These are phyloP conservation scores for Oncorhynchus nerka DNA, from an alignment of 2,113 vertebrate species.

Conservation along the genomic window DNA sequence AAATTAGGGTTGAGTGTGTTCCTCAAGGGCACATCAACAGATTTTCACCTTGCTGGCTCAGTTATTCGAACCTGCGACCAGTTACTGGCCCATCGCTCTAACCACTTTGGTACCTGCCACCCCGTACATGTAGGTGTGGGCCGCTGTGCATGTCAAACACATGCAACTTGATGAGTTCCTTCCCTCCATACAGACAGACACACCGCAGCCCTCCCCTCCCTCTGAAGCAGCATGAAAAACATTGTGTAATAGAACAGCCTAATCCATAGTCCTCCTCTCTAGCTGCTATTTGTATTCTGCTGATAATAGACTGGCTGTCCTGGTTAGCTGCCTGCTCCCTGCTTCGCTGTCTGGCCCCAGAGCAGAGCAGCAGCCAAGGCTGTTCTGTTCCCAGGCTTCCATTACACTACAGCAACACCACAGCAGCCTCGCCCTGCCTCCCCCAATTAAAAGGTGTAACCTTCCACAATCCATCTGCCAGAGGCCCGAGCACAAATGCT, in stretches of 20 bases:
- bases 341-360: not conserved
- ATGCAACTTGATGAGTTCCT: conserved; percentile 45
- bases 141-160: conserved; percentile 42
- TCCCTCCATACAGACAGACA: conserved; percentile 19
- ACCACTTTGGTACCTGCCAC: too few species aligned
- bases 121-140: conserved; percentile 12
- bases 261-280: not conserved
- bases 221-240: conserved; percentile 15
- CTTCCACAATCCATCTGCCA: conserved; percentile 69
- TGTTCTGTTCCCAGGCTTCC: not conserved
- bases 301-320: not conserved
- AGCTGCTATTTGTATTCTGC: conserved; percentile 1
- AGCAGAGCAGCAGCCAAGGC: not conserved
- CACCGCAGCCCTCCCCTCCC: not conserved
- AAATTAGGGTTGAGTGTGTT: too few species aligned
- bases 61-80: too few species aligned
- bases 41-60: too few species aligned
- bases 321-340: not conserved
- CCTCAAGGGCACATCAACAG: too few species aligned
- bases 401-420: not conserved
- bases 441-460: conserved; percentile 67
- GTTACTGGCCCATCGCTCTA: too few species aligned
- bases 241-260: not conserved
- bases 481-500: conserved; percentile 59
- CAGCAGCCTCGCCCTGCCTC: conserved; percentile 30